Percentiles rank a stretch among this genome's conserved stretches.
Evolutionary conservation across 2,888 invertebrate species (phyloP).

Genomic region (Mystacides longicornis): DNA sequence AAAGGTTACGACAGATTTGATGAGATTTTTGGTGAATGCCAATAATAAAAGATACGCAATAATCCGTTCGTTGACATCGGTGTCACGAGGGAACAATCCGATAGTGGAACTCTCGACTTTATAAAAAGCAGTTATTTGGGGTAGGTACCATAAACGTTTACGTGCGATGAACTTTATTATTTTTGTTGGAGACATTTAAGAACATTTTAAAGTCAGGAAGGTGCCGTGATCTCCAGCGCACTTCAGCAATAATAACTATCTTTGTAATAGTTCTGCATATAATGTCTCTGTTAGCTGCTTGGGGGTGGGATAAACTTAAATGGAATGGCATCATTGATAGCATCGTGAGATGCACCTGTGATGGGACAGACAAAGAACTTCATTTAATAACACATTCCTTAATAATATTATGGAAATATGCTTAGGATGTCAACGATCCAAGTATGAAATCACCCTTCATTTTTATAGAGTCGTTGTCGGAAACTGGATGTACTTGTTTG

Average conservation of each 20-base stretch:
- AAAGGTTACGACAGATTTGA: too few species aligned
- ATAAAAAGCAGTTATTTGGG: too few species aligned
- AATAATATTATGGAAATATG: too few species aligned
- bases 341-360: conserved; percentile 25
- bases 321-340: conserved; percentile 25
- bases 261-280: conserved; percentile 12
- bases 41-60: too few species aligned
- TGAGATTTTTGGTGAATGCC: too few species aligned
- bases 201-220: conserved; percentile 1
- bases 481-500: too few species aligned
- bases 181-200: not conserved
- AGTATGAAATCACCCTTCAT: too few species aligned
- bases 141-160: not conserved
- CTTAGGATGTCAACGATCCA: too few species aligned
- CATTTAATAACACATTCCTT: conserved; percentile 15
- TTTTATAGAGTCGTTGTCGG: too few species aligned
- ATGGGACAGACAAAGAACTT: conserved; percentile 13
- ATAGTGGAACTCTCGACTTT: too few species aligned
- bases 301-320: conserved; percentile 22
- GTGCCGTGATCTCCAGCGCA: not conserved
- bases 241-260: not conserved
- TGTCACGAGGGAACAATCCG: too few species aligned
- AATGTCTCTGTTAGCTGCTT: conserved; percentile 8
- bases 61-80: too few species aligned
- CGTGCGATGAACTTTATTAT: not conserved